phyloP scores from a whole-genome alignment of 1,140 invertebrate species.

The Sitophilus oryzae region DNA sequence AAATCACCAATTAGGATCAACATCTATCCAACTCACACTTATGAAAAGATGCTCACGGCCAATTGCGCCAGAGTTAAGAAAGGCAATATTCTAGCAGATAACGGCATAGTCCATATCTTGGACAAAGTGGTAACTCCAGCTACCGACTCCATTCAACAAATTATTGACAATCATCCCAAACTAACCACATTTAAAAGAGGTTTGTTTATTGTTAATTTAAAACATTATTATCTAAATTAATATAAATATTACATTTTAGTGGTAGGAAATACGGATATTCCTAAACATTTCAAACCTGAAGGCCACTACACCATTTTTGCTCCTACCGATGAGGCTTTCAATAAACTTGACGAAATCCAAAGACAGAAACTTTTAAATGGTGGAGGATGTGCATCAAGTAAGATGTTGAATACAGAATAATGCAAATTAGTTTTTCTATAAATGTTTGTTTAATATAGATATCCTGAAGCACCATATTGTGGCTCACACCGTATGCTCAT shows the following conservation, averaged over 20 bases:
- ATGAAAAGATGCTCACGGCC: conserved; percentile 46
- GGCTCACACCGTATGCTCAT: conserved; percentile 60
- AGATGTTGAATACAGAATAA: conserved; percentile 28
- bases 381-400: conserved; percentile 48
- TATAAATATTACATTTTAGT: no score
- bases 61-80: conserved; percentile 51
- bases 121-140: conserved; percentile 56
- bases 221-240: no score
- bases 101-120: conserved; percentile 64
- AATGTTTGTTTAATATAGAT: conserved; percentile 42
- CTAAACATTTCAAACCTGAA: conserved; percentile 46
- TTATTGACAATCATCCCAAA: conserved; percentile 41
- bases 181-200: conserved; percentile 40
- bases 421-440: not conserved
- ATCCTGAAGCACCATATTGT: conserved; percentile 60
- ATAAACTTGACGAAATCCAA: conserved; percentile 45
- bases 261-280: conserved; percentile 50
- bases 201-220: conserved; percentile 17
- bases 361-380: conserved; percentile 45
- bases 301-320: conserved; percentile 58
- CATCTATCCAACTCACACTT: conserved; percentile 49
- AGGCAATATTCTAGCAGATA: conserved; percentile 51
- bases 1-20: conserved; percentile 54
- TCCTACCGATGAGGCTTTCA: conserved; percentile 60
- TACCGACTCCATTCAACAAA: conserved; percentile 43